These are phyloP conservation scores for Drosophila arizonae DNA, from an alignment of 1,140 invertebrate genomes.

Conservation along the genomic window DNA sequence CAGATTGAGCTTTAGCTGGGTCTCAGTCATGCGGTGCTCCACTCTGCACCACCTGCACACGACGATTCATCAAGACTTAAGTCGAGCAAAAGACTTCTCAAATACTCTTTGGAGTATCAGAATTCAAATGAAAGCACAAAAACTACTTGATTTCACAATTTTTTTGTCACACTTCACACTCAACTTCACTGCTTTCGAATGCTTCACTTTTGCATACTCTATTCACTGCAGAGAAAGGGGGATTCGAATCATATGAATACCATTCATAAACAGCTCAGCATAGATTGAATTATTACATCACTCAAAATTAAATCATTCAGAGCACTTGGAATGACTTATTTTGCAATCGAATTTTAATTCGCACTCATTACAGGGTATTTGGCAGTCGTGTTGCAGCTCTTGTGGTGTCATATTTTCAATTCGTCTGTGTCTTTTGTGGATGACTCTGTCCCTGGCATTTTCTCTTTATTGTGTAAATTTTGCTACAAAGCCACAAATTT, in stretches of 20 bases:
- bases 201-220: constrained; percentile 32
- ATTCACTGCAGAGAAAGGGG: background rate
- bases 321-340: no score
- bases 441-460: constrained; percentile 27
- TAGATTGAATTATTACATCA: no score
- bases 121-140: constrained; percentile 17
- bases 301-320: no score
- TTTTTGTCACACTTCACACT: constrained; percentile 35
- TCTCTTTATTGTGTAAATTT: constrained; percentile 35
- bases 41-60: constrained; percentile 8
- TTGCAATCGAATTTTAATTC: background rate
- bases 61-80: background rate
- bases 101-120: constrained; percentile 11
- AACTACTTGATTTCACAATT: constrained; percentile 69
- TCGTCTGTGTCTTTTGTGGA: constrained; percentile 15
- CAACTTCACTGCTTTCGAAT: background rate
- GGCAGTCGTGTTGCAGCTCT: background rate
- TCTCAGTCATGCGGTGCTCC: background rate
- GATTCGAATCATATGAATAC: no score
- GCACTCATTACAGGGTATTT: background rate
- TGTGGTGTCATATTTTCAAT: constrained; percentile 32
- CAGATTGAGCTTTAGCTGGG: background rate
- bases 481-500: constrained; percentile 47
- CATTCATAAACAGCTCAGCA: no score
- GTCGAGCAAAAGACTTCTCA: background rate